phyloP scores from a whole-genome alignment of 2,888 invertebrate species.

The Drosophila subquinaria region DNA sequence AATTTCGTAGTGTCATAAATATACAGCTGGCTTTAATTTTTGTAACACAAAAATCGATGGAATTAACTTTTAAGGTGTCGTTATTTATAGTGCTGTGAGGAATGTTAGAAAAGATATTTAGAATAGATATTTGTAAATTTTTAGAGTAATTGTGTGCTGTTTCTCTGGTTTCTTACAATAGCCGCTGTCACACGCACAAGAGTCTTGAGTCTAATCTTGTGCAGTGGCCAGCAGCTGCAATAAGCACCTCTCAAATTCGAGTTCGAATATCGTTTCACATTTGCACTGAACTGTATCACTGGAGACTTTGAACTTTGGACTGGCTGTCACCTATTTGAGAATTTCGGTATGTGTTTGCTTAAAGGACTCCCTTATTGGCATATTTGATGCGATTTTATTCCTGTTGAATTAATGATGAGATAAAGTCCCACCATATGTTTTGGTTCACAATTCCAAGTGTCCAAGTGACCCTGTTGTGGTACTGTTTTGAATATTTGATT shows the following conservation, averaged over 20 bases:
- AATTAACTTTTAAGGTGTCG: background rate
- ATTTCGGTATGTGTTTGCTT: slow-evolving; percentile 5
- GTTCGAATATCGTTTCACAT: background rate
- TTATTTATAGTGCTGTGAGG: background rate
- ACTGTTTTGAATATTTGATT: slow-evolving; percentile 68
- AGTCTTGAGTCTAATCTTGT: slow-evolving; percentile 97
- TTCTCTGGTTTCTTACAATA: slow-evolving; percentile 91
- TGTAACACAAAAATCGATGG: background rate
- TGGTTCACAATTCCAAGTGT: slow-evolving; percentile 58
- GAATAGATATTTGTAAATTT: too few relatives aligned
- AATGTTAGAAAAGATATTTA: background rate
- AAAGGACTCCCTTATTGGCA: slow-evolving; percentile 22
- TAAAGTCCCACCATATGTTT: slow-evolving; percentile 51
- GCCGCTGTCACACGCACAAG: slow-evolving; percentile 99
- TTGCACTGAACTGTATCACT: slow-evolving; percentile 18
- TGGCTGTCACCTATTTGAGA: slow-evolving; percentile 2
- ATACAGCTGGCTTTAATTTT: background rate
- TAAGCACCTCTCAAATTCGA: slow-evolving; percentile 86
- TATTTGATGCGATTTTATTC: slow-evolving; percentile 34
- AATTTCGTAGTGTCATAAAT: background rate
- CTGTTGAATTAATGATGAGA: slow-evolving; percentile 63
- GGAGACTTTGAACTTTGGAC: slow-evolving; percentile 11
- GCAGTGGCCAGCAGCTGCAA: slow-evolving; percentile 99
- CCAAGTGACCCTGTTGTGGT: slow-evolving; percentile 5
- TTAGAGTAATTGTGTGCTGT: slow-evolving; percentile 33